Base-by-base conservation (phyloP, 2,888 invertebrate genomes). In the Acleris cristana region DNA sequence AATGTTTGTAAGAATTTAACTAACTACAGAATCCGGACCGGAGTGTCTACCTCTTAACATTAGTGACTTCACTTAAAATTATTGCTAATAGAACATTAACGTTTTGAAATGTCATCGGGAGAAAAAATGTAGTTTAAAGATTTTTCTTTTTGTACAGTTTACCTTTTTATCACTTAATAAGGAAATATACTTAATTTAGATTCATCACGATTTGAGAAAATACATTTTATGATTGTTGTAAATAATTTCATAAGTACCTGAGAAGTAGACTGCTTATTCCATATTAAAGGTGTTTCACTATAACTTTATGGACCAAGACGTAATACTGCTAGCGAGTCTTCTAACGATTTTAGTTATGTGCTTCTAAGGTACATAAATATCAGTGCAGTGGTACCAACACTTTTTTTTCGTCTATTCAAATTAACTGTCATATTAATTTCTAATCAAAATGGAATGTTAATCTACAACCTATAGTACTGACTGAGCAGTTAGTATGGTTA, bases 391-490 rank as follows among this genome's bases (percentile, higher is more conserved):
- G 58, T 49, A 67, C 53, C 53, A 34, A 63, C 23, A 40, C 18
- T 30, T 21, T 57, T 14, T 51, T 26, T 45, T 53, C 52, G 23
- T 23, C 26, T 48, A 54, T 44, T 59, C 49, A 64, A 58, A 40
- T 54, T 26, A 59, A 19, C 51, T 64, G 45, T 64, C 51, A 53
- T 64, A 54, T 60, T 64, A 53, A 68, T 51, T 58, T 55, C 62
- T 66, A 72, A 69, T 68, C 74, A 73, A 69, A 69, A 72, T 89
- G 89, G 89, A 89, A 89, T 89, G 88, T 89, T 84, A 84, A 79
- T 74, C 85, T 86, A 89, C 86, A 87, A 86, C 84, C 87, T 87
- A 87, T 78, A 68, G 78, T 79, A 81, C 78, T 74, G 77, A 78
- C 72, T 68, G 66, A 73, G 70, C 73, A 73, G 83, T 83, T 81